phyloP scores from a whole-genome alignment of 2,113 vertebrate genomes.

The Accipiter virgatus region DNA sequence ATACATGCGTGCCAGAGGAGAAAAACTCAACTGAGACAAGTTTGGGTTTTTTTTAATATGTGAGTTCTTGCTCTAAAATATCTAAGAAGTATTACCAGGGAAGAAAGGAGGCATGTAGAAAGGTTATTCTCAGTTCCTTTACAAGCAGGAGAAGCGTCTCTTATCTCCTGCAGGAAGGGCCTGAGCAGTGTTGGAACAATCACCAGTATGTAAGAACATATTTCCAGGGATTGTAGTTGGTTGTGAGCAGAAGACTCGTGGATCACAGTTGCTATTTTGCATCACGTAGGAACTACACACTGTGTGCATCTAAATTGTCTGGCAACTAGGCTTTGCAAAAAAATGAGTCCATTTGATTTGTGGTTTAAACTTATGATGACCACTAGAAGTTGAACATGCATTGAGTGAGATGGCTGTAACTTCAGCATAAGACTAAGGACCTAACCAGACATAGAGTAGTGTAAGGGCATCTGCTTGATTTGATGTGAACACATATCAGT shows the following conservation, averaged over 20 bases:
- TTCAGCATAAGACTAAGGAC: neutral
- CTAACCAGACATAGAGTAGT: neutral
- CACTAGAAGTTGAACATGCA: neutral
- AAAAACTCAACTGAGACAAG: neutral
- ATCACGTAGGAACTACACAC: neutral
- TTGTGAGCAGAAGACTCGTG: neutral
- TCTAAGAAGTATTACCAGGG: neutral
- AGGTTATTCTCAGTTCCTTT: neutral
- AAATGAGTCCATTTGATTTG: neutral
- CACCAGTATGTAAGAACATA: neutral
- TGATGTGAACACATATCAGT: neutral
- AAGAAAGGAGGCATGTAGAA: neutral
- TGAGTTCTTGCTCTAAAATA: neutral
- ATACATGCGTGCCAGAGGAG: neutral
- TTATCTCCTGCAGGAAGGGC: neutral
- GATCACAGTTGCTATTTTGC: neutral
- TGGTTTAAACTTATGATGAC: neutral
- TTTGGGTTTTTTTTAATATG: neutral
- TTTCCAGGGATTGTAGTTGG: neutral
- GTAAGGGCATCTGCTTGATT: neutral
- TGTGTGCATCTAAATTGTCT: neutral
- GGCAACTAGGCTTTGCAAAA: neutral
- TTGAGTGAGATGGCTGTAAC: neutral
- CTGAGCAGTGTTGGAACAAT: neutral
- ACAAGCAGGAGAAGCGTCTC: neutral